Evolutionary conservation across 2,113 vertebrate species (phyloP), one percentile per base, ranked within the genome.

Genomic region (Channa argus): DNA sequence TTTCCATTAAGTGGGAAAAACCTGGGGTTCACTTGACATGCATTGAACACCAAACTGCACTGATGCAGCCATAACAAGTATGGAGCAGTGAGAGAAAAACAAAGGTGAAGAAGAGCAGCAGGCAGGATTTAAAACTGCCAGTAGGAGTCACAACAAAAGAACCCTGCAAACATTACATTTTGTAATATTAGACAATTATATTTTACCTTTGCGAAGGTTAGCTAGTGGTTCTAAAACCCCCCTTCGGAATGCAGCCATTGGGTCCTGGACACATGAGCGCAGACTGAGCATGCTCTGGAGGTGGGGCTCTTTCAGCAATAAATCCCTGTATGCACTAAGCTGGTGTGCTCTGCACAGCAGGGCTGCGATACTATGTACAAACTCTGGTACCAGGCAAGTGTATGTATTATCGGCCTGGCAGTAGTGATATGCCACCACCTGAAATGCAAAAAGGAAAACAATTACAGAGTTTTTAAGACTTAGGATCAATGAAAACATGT

Each of bases 391-490:
- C 3, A 99, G 94, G 74, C 98, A 99, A 0, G 98, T 99, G 92
- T 99, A 99, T 0, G 98, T 97, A 90, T 99, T 99, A 80, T 99
- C 98, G 0, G 98, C 98, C 91, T 99, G 98, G 83, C 98, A 99
- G 86, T 98, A 99, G 83, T 99, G 98, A 86, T 99, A 99, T 1
- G 98, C 97, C 83, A 99, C 97, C 0, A 99, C 98, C 98, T 99
- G 86, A 83, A 73, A 24, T 24, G 24, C 45, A 79, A 63, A 66
- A 9, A n/a, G 62, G 37, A 53, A n/a, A n/a, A 5, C 1, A 34
- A 5, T 56, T 34, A 10, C 24, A 24, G 24, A 1, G 24, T 1
- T 24, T 24, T 24, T 34, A 8, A 58, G 38, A 58, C 6, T 24
- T 13, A 10, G 8, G 2, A 37, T 34, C 1, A 11, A 14, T 63